Evolutionary conservation across 2,888 invertebrate species (phyloP), one percentile per base, ranked within the genome.

Genomic region (Unio pictorum): DNA sequence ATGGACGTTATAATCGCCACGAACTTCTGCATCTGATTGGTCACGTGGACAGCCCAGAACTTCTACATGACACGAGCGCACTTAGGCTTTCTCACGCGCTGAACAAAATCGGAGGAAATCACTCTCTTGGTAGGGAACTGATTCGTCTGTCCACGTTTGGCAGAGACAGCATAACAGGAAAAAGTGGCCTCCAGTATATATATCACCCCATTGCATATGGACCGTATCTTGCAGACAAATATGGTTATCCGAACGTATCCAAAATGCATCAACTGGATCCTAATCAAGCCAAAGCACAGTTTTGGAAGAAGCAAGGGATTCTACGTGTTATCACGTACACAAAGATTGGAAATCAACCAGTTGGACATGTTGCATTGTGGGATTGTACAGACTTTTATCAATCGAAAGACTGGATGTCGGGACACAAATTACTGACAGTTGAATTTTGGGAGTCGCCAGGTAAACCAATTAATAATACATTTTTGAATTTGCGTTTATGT

Each of bases 401-500:
- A 74, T 81, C 86, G 28, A 81, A 82, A 58, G 87, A 88, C 71
- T 88, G 87, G 86, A 84, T 86, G 55, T 77, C 76, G 15, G 85
- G 85, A 45, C 86, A 84, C 71, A 84, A 81, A 28, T 78, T 89
- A 7, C 80, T 89, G 30, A 84, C 87, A n/a, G 87, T 87, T 61
- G 87, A 88, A 80, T 88, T 89, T 80, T 89, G 89, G 89, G 87
- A 88, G 75, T 81, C 88, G 59, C 87, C 88, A 78, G 89, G 88
- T 88, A 79, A 75, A 45, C 45, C 8, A 15, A 45, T 45, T 45
- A 3, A 45, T 45, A 15, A 34, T 7, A 45, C 45, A 15, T 45
- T 11, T 45, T 15, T 45, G 11, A 45, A 45, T 45, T 45, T 45
- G 45, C 45, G 8, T 45, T 45, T 45, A 11, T 15, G 45, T 45